These are phyloP conservation scores for Rhaphigaster nebulosa DNA, from an alignment of 2,888 invertebrate genomes.

Conservation along the genomic window DNA sequence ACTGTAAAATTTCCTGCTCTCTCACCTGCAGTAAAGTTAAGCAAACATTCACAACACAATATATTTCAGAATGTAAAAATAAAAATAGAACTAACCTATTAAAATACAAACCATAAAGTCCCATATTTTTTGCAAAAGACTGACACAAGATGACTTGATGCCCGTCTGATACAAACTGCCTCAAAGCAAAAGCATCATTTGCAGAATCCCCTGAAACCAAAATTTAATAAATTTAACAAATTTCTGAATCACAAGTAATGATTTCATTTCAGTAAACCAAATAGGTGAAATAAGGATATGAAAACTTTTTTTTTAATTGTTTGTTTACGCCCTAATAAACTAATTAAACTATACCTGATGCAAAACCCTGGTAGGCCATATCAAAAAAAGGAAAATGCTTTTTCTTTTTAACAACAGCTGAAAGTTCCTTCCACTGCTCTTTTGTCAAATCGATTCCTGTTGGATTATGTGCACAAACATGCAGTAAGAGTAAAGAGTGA, in stretches of 20 bases:
- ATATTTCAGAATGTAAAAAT: neutral
- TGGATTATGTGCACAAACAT: conserved; percentile 99
- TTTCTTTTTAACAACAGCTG: conserved; percentile 82
- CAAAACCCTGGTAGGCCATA: conserved; percentile 99
- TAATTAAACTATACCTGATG: conserved; percentile 74
- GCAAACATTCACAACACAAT: neutral
- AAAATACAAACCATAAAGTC: conserved; percentile 75
- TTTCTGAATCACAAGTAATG: conserved; percentile 61
- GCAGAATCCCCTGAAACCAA: conserved; percentile 78
- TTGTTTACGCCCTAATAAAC: neutral
- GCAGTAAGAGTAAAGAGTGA: conserved; percentile 93
- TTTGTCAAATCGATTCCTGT: conserved; percentile 93
- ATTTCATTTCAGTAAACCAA: conserved; percentile 24
- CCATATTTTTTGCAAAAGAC: conserved; percentile 99
- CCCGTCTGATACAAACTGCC: conserved; percentile 89
- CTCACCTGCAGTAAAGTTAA: conserved; percentile 76
- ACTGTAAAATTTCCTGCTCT: conserved; percentile 92
- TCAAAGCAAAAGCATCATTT: conserved; percentile 89
- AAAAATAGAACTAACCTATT: neutral
- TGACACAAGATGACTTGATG: conserved; percentile 90
- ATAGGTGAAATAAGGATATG: neutral
- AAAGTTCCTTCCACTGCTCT: conserved; percentile 92
- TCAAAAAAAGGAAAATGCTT: conserved; percentile 94
- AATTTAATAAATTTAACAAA: conserved; percentile 10
- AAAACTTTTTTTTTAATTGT: neutral